Evolutionary conservation across 37 sponge, comb jelly and placozoan genomes (phyloP).

Genomic region (Oopsacas minuta): DNA sequence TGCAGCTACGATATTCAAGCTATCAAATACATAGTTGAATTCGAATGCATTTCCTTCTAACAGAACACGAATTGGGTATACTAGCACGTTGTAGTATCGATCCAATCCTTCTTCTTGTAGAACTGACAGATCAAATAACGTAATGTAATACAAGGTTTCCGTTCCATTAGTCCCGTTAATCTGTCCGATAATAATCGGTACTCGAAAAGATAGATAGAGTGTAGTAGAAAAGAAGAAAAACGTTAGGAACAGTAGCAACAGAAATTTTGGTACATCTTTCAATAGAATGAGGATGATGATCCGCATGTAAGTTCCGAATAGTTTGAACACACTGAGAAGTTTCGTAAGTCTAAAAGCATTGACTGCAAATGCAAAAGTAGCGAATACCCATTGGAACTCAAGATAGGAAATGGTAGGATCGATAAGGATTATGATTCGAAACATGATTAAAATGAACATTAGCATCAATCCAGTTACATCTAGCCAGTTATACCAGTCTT

Average conservation of each 20-base stretch:
- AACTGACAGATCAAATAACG: not conserved
- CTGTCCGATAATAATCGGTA: not conserved
- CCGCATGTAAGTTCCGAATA: slow-evolving; percentile 1
- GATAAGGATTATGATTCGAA: not conserved
- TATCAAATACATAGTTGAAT: not conserved
- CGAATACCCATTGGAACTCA: slow-evolving; percentile 17
- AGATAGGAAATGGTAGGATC: not conserved
- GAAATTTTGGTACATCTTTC: slow-evolving; percentile 8
- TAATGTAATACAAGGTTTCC: not conserved
- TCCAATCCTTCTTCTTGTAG: not conserved
- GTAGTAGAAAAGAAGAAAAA: not conserved
- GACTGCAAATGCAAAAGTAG: not conserved
- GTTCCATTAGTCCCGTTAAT: not conserved
- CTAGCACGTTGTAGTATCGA: not conserved
- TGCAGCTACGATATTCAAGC: not conserved
- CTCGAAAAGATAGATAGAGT: not conserved
- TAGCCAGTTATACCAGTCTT: slow-evolving; percentile 15
- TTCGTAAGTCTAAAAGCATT: not conserved
- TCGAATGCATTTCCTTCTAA: slow-evolving; percentile 5
- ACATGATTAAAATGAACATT: not conserved
- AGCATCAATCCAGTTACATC: not conserved
- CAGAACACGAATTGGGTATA: not conserved
- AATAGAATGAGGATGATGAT: not conserved
- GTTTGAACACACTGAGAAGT: slow-evolving; percentile 10
- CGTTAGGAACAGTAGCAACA: slow-evolving; percentile 9